Percentiles rank a stretch among this genome's conserved stretches.
Conservation (phyloP, 2,113 vertebrate species). For the Orycteropus afer region DNA sequence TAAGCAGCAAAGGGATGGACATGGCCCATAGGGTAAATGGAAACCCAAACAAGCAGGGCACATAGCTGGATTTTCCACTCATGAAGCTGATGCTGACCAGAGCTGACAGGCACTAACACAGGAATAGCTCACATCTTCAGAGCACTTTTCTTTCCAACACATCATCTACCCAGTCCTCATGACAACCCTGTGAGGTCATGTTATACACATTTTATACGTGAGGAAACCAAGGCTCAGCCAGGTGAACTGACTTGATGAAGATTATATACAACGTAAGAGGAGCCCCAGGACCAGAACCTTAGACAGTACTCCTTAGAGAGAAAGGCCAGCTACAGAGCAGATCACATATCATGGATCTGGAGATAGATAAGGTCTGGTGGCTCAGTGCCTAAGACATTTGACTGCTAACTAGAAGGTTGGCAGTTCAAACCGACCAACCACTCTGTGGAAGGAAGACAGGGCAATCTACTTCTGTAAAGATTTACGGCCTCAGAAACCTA, state of each 20-base stretch:
- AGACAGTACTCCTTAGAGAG: not conserved
- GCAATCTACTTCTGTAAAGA: too few relatives aligned
- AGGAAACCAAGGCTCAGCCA: not conserved
- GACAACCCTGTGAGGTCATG: not conserved
- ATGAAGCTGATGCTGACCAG: conserved; percentile 30
- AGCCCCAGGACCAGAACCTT: not conserved
- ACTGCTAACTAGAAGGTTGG: too few relatives aligned
- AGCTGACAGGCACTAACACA: conserved; percentile 39
- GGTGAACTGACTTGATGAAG: not conserved
- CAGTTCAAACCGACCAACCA: too few relatives aligned
- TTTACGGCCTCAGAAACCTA: too few relatives aligned
- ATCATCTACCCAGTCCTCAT: not conserved
- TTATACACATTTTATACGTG: not conserved
- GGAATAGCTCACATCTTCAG: conserved; percentile 48
- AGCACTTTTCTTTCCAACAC: conserved; percentile 13
- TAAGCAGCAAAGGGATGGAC: conserved; percentile 59
- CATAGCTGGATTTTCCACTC: conserved; percentile 64
- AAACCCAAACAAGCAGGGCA: conserved; percentile 70
- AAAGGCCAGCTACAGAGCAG: not conserved
- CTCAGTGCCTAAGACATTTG: not conserved
- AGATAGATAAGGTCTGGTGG: not conserved
- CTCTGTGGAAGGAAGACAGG: too few relatives aligned
- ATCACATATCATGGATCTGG: not conserved
- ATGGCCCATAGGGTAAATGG: not conserved
- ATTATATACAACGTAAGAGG: not conserved